A percentile compares a stretch with the other conserved stretches of the same genome.
Conservation (phyloP, 2,113 vertebrate genomes). For the Hemicordylus capensis region DNA sequence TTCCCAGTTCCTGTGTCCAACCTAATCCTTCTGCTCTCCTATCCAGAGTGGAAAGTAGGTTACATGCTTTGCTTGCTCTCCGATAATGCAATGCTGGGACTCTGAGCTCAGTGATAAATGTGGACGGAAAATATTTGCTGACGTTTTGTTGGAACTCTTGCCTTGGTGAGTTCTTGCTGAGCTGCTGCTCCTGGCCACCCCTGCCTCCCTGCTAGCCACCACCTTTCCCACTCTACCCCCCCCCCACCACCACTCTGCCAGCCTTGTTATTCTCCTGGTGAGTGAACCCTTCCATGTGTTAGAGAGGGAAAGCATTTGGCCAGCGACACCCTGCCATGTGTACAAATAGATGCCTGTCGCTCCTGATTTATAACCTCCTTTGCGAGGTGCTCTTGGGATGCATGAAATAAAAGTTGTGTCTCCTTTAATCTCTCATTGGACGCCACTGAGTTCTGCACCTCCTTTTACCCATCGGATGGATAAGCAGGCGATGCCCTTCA, state of each 20-base stretch:
- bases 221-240: background rate
- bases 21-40: too few relatives aligned
- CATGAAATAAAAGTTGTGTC: background rate
- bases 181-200: background rate
- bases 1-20: too few relatives aligned
- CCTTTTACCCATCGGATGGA: background rate
- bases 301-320: too few relatives aligned
- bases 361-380: background rate
- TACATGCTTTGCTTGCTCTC: too few relatives aligned
- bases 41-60: too few relatives aligned
- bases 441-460: background rate
- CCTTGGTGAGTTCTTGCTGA: too few relatives aligned
- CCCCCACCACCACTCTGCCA: too few relatives aligned
- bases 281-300: background rate
- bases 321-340: background rate
- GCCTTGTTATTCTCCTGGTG: too few relatives aligned
- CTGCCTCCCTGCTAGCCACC: background rate
- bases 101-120: too few relatives aligned
- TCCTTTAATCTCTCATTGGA: background rate
- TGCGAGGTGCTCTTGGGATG: background rate
- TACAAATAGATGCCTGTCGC: background rate
- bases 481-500: rapidly evolving
- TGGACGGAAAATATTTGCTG: too few relatives aligned
- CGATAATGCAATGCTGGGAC: too few relatives aligned
- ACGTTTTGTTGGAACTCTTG: too few relatives aligned